Evolutionary conservation across 2,113 vertebrate genomes (phyloP), one percentile per base, ranked within the genome.

Genomic region (Catharus minimus): DNA sequence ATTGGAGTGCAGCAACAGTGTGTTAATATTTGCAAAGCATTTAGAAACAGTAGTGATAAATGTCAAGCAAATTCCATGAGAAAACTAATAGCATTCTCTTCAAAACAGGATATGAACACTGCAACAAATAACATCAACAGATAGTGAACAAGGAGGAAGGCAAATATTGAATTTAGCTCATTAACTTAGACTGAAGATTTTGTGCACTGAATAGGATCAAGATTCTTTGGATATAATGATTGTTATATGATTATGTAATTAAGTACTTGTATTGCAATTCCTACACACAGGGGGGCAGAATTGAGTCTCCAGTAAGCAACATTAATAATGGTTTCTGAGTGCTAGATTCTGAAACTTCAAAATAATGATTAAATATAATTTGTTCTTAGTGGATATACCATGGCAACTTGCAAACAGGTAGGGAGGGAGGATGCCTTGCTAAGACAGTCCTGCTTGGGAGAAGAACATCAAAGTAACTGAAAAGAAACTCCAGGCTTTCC

Each of bases 41-140:
- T 88, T 41, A 89, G 71, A 73, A 73, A 80, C 3, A 69, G 8
- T 21, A 68, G 15, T 41, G 60, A 93, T 77, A 88, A 94, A 85
- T 39, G 32, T 43, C 88, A 90, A 57, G 67, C 3, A 92, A 83
- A 86, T 86, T 93, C 56, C 0, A 2, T 23, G 24, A 92, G 36
- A 47, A 92, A 92, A 80, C 43, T 43, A 94, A 80, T 39, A 94
- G 86, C 10, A 69, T 49, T 81, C 17, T 67, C 68, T 90, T 86
- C 27, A 83, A 86, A 86, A 86, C 53, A 95, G 89, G 68, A 82
- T 80, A 81, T 81, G 86, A 95, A 65, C 57, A 65, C 44, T 67
- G 61, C 28, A 81, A 86, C 36, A 78, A 90, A 57, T n/a, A 73
- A 90, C 26, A 52, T 80, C 50, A 86, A 88, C 60, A 56, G 58